A percentile compares a stretch with the other conserved stretches of the same genome.
Evolutionary conservation across 2,113 vertebrate genomes (phyloP).

Genomic region (Fulica atra): DNA sequence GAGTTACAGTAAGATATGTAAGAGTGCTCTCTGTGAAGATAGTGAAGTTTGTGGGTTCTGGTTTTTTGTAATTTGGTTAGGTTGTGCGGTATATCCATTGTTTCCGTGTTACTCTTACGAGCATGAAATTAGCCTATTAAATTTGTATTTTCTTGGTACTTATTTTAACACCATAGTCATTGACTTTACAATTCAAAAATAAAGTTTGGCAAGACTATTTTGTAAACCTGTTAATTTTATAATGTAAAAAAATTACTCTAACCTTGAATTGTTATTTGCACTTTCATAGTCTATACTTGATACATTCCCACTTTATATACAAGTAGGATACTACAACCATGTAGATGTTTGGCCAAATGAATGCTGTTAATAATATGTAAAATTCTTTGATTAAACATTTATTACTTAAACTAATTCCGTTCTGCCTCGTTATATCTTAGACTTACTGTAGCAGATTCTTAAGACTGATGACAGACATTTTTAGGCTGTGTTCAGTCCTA

Average conservation of each 20-base stretch:
- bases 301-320: constrained; percentile 99
- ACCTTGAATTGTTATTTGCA: constrained; percentile 99
- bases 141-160: constrained; percentile 86
- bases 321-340: constrained; percentile 84
- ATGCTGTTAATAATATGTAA: constrained; percentile 88
- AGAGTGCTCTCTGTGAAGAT: constrained; percentile 73
- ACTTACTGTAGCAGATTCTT: constrained; percentile 12
- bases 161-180: constrained; percentile 81
- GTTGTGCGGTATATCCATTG: constrained; percentile 71
- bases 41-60: constrained; percentile 69
- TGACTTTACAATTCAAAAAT: constrained; percentile 81
- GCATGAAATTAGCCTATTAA: constrained; percentile 81
- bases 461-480: background rate
- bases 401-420: constrained; percentile 81
- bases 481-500: background rate
- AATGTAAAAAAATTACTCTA: constrained; percentile 91
- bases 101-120: constrained; percentile 78
- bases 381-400: constrained; percentile 88
- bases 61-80: constrained; percentile 69
- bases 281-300: constrained; percentile 99
- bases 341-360: constrained; percentile 96
- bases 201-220: constrained; percentile 90
- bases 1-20: constrained; percentile 68
- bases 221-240: constrained; percentile 95
- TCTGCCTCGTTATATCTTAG: constrained; percentile 70